Conservation (phyloP, 2,888 invertebrate genomes). For the Lithophane semibrunnea region DNA sequence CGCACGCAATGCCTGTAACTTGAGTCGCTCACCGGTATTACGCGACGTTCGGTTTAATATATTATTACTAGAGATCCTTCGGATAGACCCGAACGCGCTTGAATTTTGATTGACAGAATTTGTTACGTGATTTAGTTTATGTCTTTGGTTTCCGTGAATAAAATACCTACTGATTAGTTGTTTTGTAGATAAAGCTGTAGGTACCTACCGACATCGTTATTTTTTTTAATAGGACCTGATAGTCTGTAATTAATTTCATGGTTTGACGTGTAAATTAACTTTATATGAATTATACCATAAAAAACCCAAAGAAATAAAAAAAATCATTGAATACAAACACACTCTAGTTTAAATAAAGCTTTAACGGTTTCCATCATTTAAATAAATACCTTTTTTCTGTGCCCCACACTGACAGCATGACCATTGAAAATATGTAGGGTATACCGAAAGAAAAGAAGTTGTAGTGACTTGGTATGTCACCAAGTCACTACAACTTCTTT, state of each 20-base stretch:
- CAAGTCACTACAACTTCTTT: background rate
- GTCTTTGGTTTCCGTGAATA: background rate
- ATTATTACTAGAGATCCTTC: conserved; percentile 58
- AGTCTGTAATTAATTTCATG: too few species aligned
- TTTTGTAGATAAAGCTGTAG: background rate
- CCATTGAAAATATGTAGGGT: conserved; percentile 14
- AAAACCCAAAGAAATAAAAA: background rate
- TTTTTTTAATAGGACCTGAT: background rate
- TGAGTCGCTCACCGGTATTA: conserved; percentile 83
- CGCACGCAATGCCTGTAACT: conserved; percentile 78
- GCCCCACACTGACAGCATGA: conserved; percentile 12
- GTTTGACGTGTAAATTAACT: too few species aligned
- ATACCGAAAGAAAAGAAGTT: too few species aligned
- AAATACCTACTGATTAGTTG: background rate
- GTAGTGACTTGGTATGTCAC: too few species aligned
- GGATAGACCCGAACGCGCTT: conserved; percentile 19
- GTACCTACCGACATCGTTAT: background rate
- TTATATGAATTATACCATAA: too few species aligned
- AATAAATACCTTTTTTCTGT: conserved; percentile 24
- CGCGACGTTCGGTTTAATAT: conserved; percentile 79
- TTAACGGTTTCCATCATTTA: conserved; percentile 24
- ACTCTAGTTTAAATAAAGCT: conserved; percentile 4
- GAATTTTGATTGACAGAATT: conserved; percentile 33
- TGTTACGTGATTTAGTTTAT: background rate
- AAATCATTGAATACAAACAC: background rate